phyloP scores from a whole-genome alignment of 2,797 vertebrate genomes.

The Synaphobranchus kaupii region DNA sequence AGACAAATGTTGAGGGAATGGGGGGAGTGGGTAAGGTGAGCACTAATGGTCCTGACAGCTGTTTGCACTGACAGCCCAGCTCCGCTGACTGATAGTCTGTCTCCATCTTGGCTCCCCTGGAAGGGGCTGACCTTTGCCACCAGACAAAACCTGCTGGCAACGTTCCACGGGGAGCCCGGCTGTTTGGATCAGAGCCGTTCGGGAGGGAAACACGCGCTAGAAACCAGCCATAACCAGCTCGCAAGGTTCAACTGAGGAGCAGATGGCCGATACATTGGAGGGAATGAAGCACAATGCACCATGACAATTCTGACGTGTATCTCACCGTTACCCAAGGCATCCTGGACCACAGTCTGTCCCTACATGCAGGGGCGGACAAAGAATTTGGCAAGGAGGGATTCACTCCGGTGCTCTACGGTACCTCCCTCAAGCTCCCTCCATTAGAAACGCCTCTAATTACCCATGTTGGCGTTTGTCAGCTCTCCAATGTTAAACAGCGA shows the following conservation, averaged over 20 bases:
- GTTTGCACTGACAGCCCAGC: not conserved
- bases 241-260: not conserved
- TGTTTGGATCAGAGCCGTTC: not conserved
- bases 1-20: constrained; percentile 13
- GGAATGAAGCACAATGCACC: not conserved
- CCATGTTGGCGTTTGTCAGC: no score
- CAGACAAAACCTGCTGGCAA: not conserved
- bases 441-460: not conserved
- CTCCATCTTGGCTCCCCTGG: not conserved
- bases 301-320: not conserved
- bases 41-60: constrained; percentile 5
- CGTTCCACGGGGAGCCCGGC: not conserved
- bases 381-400: not conserved
- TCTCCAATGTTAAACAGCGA: no score
- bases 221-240: not conserved
- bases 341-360: not conserved
- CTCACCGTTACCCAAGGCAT: not conserved
- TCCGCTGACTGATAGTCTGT: not conserved
- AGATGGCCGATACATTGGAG: not conserved
- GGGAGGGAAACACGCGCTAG: not conserved
- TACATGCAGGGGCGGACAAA: not conserved
- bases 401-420: not conserved
- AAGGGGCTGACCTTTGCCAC: not conserved
- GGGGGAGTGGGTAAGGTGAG: not conserved
- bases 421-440: not conserved